Evolutionary conservation across 2,113 vertebrate genomes (phyloP).

Genomic region (Ascaphus truei): DNA sequence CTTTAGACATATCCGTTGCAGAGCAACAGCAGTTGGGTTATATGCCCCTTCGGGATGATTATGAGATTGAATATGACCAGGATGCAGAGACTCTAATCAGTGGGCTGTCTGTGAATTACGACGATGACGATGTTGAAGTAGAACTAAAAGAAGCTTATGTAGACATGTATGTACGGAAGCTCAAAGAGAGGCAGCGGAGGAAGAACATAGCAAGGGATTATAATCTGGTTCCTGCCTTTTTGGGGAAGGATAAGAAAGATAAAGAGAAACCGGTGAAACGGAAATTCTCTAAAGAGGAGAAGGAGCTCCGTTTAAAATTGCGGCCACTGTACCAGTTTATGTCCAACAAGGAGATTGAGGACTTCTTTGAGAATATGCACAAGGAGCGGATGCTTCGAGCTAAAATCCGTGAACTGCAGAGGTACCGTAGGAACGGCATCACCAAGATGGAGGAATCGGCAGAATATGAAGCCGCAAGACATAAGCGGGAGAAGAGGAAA

Average conservation of each 20-base stretch:
- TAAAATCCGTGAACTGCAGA: constrained; percentile 91
- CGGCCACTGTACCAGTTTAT: constrained; percentile 92
- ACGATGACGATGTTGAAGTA: constrained; percentile 93
- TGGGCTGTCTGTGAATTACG: constrained; percentile 92
- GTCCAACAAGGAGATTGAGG: constrained; percentile 90
- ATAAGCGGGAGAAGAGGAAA: constrained; percentile 92
- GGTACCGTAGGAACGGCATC: constrained; percentile 92
- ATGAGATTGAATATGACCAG: constrained; percentile 95
- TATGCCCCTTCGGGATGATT: constrained; percentile 95
- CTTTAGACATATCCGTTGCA: constrained; percentile 78
- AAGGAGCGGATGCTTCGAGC: constrained; percentile 86
- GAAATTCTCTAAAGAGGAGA: constrained; percentile 92
- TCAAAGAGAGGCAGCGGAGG: constrained; percentile 84
- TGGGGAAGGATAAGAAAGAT: constrained; percentile 88
- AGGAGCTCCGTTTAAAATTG: constrained; percentile 81
- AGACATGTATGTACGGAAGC: constrained; percentile 96
- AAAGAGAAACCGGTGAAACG: constrained; percentile 78
- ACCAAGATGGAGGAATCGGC: constrained; percentile 87
- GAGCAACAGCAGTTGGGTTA: constrained; percentile 98
- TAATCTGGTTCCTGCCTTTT: constrained; percentile 84
- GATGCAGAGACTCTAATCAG: constrained; percentile 94
- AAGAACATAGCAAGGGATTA: constrained; percentile 95
- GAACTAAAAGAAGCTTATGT: constrained; percentile 93
- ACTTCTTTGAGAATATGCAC: constrained; percentile 94
- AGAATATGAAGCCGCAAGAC: constrained; percentile 89